Base-by-base conservation (phyloP, 1,140 invertebrate species). In the Calephelis nemesis region DNA sequence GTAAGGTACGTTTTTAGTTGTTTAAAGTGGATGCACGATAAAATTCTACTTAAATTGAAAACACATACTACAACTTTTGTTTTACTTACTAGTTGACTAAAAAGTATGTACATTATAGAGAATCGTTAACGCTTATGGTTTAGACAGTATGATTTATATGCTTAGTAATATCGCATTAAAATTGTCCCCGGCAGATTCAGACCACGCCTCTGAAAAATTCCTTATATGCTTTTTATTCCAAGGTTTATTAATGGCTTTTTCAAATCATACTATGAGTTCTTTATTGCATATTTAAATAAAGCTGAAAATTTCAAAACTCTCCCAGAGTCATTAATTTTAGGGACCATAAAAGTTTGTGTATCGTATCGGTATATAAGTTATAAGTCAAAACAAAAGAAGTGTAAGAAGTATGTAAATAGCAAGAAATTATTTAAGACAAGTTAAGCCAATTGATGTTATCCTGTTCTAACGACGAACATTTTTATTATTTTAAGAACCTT, bases 121-220 rank as follows among this genome's bases (percentile, higher is more conserved):
- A n/a, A 47, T 13, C 49, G 40, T 13, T 19, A 45, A 19, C 13
- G 65, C 67, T 73, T 63, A 47, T 69, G 11, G 49, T 49, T 76
- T 78, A 66, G 63, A 15, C 7, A 52, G 48, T 67, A 71, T 73
- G 70, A 77, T 77, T 75, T 79, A 73, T 75, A 72, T 74, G 71
- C 70, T 73, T 74, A 79, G 72, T 81, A 81, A 81, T 79, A 78
- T 73, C 73, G 74, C 74, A 81, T 79, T 81, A 79, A 81, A 81
- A 81, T 77, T 79, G 79, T 79, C 79, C 77, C 77, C 73, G 68
- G 69, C 77, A 81, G 77, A 79, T 71, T 70, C 69, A 76, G 67
- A 66, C 76, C 72, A 75, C 79, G 74, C 80, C 74, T 70, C 70
- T 62, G 47, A 69, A 73, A 76, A 78, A 75, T 74, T 72, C 70